phyloP scores from a whole-genome alignment of 2,797 vertebrate species.

The Atherinosoma microstoma region DNA sequence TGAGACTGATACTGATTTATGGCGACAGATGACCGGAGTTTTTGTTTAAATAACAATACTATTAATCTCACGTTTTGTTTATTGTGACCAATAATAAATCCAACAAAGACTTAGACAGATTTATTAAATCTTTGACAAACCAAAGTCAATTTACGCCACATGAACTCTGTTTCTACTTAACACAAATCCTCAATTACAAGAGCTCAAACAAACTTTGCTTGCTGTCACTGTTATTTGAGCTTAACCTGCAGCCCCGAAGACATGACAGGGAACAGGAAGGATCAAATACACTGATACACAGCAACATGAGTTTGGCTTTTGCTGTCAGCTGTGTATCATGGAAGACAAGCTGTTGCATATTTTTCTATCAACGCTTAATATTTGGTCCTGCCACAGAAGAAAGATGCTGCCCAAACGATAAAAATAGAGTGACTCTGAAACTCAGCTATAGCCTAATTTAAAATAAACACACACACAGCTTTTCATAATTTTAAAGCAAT shows the following conservation, averaged over 20 bases:
- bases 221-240: constrained; percentile 43
- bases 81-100: constrained; percentile 32
- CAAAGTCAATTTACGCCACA: constrained; percentile 2
- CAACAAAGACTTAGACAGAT: background rate
- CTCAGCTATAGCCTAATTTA: background rate
- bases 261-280: constrained; percentile 26
- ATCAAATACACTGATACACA: constrained; percentile 37
- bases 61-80: constrained; percentile 44
- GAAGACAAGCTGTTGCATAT: constrained; percentile 37
- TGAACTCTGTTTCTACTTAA: constrained; percentile 13
- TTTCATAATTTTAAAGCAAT: background rate
- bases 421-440: constrained; percentile 2
- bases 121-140: constrained; percentile 15
- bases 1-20: constrained; percentile 34
- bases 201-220: constrained; percentile 38
- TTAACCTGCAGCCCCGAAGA: constrained; percentile 32
- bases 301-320: constrained; percentile 38
- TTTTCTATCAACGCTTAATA: constrained; percentile 29
- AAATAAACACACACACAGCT: background rate
- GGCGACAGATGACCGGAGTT: constrained; percentile 20
- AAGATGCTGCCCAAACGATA: background rate
- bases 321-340: constrained; percentile 55
- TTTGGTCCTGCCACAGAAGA: constrained; percentile 18
- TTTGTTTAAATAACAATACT: constrained; percentile 38
- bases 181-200: constrained; percentile 45